Conservation (phyloP, 1,140 invertebrate genomes). For the Ips typographus region DNA sequence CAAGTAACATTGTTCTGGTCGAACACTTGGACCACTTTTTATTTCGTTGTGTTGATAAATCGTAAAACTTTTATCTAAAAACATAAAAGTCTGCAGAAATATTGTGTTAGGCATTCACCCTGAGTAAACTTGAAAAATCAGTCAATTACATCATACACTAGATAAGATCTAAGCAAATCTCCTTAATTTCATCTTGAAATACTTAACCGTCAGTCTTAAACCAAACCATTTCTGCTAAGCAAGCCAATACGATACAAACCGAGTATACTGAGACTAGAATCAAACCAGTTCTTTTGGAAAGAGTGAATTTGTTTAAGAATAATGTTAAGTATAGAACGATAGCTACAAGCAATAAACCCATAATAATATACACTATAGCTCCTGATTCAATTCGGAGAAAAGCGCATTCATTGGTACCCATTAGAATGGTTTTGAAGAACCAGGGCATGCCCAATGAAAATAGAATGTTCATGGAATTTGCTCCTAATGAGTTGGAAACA, state of each 20-base stretch:
- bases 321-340: constrained; percentile 59
- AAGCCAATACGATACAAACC: constrained; percentile 64
- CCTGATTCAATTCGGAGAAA: constrained; percentile 59
- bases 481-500: constrained; percentile 80
- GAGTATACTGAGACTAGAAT: constrained; percentile 62
- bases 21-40: no score
- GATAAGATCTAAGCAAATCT: no score
- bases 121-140: no score
- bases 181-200: no score
- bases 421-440: constrained; percentile 71
- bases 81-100: no score
- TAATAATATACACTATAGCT: constrained; percentile 66
- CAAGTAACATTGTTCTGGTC: no score
- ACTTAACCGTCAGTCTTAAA: neutral
- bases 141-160: no score
- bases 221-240: constrained; percentile 52
- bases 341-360: constrained; percentile 63
- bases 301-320: constrained; percentile 58
- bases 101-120: no score
- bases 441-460: constrained; percentile 85
- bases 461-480: constrained; percentile 82
- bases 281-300: constrained; percentile 61
- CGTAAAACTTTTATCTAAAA: no score
- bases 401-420: constrained; percentile 51
- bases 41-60: no score